Evolutionary conservation across 2,888 invertebrate species (phyloP).

Genomic region (Drosophila buzzatii): DNA sequence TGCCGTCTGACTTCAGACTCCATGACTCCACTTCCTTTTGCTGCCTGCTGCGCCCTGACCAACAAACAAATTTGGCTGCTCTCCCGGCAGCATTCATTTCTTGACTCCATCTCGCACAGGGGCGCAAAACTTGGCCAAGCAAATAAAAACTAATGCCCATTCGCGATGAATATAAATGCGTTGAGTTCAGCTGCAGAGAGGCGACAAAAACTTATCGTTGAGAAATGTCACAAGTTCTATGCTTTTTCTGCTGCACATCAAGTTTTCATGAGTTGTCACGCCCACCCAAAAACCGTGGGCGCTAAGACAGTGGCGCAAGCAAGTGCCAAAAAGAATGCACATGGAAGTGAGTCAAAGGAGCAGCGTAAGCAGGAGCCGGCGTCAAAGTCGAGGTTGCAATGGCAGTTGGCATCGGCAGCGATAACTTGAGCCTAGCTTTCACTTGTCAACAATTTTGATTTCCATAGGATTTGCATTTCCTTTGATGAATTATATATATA

Average conservation of each 20-base stretch:
- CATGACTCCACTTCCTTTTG: not conserved
- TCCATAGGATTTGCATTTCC: conserved; percentile 51
- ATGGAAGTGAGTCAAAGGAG: conserved; percentile 47
- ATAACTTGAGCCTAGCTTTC: conserved; percentile 25
- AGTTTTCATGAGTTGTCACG: conserved; percentile 35
- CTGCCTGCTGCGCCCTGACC: conserved; percentile 33
- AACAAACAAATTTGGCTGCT: conserved; percentile 53
- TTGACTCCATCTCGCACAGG: conserved; percentile 12
- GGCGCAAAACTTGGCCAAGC: conserved; percentile 47
- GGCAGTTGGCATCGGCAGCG: conserved; percentile 4
- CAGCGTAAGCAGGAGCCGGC: too few relatives aligned
- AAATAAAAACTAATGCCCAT: conserved; percentile 63
- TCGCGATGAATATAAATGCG: conserved; percentile 68
- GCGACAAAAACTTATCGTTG: conserved; percentile 33
- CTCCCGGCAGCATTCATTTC: conserved; percentile 20
- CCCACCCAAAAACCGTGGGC: conserved; percentile 5
- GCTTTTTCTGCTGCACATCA: conserved; percentile 3
- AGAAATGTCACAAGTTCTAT: conserved; percentile 63
- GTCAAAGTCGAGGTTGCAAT: not conserved
- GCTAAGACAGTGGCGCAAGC: conserved; percentile 56
- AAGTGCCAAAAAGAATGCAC: conserved; percentile 52
- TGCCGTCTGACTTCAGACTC: conserved; percentile 66
- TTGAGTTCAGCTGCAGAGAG: conserved; percentile 22
- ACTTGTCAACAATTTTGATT: conserved; percentile 28
- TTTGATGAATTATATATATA: conserved; percentile 58